A percentile compares a stretch with the other conserved stretches of the same genome.
These are phyloP conservation scores for Noctua janthina DNA, from an alignment of 2,888 invertebrate species.

Conservation along the genomic window DNA sequence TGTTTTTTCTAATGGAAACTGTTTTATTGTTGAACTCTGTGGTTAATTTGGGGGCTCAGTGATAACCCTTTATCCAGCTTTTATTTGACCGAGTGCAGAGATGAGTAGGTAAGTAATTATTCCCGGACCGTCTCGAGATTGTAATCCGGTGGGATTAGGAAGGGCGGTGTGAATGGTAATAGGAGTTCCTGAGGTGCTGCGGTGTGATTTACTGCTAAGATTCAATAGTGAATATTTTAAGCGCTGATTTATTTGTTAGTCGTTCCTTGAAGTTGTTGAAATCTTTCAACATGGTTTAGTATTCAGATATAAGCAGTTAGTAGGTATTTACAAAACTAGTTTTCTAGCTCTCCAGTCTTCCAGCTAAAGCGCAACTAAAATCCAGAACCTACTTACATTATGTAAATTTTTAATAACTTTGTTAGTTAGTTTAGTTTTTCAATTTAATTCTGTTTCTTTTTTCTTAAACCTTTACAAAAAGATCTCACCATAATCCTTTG, in stretches of 20 bases:
- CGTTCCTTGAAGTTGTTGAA: constrained; percentile 74
- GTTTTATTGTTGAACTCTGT: constrained; percentile 66
- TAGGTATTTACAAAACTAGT: background rate
- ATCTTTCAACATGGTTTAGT: constrained; percentile 37
- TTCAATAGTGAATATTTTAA: constrained; percentile 90
- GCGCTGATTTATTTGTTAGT: constrained; percentile 83
- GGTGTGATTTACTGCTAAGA: constrained; percentile 89
- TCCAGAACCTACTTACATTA: background rate
- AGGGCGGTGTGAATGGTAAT: constrained; percentile 90
- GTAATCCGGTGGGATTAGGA: constrained; percentile 89
- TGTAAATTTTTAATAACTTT: background rate
- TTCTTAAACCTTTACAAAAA: background rate
- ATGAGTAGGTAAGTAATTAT: constrained; percentile 89
- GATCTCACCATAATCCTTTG: background rate
- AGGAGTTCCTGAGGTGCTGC: constrained; percentile 87
- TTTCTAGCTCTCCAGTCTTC: background rate
- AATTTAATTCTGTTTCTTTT: background rate
- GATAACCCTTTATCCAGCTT: constrained; percentile 72
- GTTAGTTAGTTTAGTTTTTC: background rate
- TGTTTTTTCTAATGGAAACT: constrained; percentile 48
- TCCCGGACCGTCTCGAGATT: constrained; percentile 87
- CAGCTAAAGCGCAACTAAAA: no score
- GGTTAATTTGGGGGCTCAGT: constrained; percentile 71
- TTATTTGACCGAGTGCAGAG: constrained; percentile 78
- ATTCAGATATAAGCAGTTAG: background rate